Percentiles rank a stretch among this genome's conserved stretches.
Evolutionary conservation across 2,888 invertebrate genomes (phyloP).

Genomic region (Drosophila tripunctata): DNA sequence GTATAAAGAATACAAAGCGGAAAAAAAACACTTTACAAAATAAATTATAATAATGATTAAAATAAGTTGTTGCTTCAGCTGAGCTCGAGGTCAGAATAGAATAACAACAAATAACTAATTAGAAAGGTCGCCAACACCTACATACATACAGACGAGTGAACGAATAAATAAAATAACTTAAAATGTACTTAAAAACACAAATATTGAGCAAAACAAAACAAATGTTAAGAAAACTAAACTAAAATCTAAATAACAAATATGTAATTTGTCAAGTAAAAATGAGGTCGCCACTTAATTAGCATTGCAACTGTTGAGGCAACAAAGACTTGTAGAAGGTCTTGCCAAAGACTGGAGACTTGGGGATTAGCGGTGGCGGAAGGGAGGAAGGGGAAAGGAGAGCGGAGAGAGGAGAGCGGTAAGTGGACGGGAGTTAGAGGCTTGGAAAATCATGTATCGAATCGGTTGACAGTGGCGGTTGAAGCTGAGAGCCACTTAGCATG

Average conservation of each 20-base stretch:
- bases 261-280: not conserved
- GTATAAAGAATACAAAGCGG: not conserved
- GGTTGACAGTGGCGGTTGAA: constrained; percentile 9
- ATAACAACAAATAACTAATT: not conserved
- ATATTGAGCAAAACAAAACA: not conserved
- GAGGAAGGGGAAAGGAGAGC: not conserved
- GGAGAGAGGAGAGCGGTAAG: not conserved
- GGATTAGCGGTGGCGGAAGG: no score
- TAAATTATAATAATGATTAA: not conserved
- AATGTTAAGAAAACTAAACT: not conserved
- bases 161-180: not conserved
- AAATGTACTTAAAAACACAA: not conserved
- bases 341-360: no score
- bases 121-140: not conserved
- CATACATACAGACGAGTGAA: no score
- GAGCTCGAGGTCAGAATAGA: not conserved
- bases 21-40: not conserved
- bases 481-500: constrained; percentile 43
- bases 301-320: not conserved
- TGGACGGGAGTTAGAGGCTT: not conserved
- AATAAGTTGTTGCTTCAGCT: not conserved
- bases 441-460: not conserved
- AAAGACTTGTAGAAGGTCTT: not conserved
- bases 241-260: not conserved
- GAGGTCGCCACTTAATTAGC: not conserved